Conservation (phyloP, 1,140 invertebrate genomes). For the Chironomus tepperi region DNA sequence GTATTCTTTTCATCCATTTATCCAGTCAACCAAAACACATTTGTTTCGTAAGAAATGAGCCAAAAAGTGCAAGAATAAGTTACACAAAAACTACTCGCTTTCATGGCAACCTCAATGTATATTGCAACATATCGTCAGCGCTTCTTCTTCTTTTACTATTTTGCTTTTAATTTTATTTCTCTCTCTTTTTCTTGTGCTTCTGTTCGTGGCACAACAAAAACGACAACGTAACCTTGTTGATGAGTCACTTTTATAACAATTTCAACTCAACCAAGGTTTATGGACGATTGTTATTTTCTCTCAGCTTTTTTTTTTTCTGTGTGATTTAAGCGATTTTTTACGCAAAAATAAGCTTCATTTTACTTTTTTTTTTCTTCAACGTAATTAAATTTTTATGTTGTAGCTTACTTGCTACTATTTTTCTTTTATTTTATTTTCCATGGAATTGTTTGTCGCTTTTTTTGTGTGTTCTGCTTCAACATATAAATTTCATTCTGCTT, state of each 20-base stretch:
- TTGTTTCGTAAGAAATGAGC: no score
- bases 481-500: not conserved
- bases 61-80: no score
- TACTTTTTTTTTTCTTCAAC: not conserved
- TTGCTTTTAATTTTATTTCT: no score
- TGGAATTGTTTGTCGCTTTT: constrained; percentile 1
- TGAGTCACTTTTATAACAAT: not conserved
- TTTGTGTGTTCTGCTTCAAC: not conserved
- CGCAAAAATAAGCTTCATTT: not conserved
- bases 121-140: constrained; percentile 6
- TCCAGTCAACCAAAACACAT: no score
- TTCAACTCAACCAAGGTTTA: constrained; percentile 5
- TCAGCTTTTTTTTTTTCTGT: not conserved
- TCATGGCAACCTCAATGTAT: not conserved
- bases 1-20: no score
- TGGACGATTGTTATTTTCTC: not conserved
- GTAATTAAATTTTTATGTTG: constrained; percentile 9
- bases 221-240: not conserved
- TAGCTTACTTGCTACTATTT: not conserved
- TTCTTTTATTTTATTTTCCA: not conserved
- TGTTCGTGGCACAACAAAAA: no score
- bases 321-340: constrained; percentile 2
- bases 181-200: no score
- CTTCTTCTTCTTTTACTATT: not conserved
- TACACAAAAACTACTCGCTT: not conserved